A percentile compares a stretch with the other conserved stretches of the same genome.
Conservation (phyloP, 1,140 invertebrate species). For the Papilio polytes region DNA sequence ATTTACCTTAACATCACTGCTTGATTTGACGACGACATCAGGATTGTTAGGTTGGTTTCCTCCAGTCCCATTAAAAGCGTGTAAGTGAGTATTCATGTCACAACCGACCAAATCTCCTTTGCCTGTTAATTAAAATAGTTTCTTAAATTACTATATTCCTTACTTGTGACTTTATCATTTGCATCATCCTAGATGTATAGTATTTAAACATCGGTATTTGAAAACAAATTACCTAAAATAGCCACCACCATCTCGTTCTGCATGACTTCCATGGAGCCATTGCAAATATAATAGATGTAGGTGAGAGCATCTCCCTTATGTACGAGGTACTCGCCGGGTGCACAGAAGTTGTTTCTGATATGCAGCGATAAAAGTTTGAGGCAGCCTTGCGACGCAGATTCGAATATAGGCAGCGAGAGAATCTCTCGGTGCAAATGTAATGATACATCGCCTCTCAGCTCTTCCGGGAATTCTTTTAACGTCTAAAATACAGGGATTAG, state of each 20-base stretch:
- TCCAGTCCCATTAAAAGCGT: slow-evolving; percentile 81
- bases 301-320: slow-evolving; percentile 98
- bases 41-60: slow-evolving; percentile 84
- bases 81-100: slow-evolving; percentile 93
- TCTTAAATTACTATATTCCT: too few species aligned
- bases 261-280: slow-evolving; percentile 99
- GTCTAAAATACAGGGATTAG: slow-evolving; percentile 87
- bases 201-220: too few species aligned
- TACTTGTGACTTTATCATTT: too few species aligned
- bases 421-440: slow-evolving; percentile 98
- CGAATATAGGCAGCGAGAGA: slow-evolving; percentile 96
- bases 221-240: slow-evolving; percentile 92
- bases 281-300: slow-evolving; percentile 98
- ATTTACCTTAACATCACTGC: slow-evolving; percentile 93
- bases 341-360: slow-evolving; percentile 96
- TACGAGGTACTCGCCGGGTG: slow-evolving; percentile 98
- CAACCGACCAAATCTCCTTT: slow-evolving; percentile 98
- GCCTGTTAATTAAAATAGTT: slow-evolving; percentile 84
- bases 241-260: slow-evolving; percentile 99
- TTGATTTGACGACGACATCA: slow-evolving; percentile 95
- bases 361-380: slow-evolving; percentile 95
- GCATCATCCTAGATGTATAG: too few species aligned
- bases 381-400: slow-evolving; percentile 95
- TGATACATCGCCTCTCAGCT: slow-evolving; percentile 96
- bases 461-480: slow-evolving; percentile 97